These are phyloP conservation scores for Sakesphorus luctuosus DNA, from an alignment of 2,113 vertebrate species.

Conservation along the genomic window DNA sequence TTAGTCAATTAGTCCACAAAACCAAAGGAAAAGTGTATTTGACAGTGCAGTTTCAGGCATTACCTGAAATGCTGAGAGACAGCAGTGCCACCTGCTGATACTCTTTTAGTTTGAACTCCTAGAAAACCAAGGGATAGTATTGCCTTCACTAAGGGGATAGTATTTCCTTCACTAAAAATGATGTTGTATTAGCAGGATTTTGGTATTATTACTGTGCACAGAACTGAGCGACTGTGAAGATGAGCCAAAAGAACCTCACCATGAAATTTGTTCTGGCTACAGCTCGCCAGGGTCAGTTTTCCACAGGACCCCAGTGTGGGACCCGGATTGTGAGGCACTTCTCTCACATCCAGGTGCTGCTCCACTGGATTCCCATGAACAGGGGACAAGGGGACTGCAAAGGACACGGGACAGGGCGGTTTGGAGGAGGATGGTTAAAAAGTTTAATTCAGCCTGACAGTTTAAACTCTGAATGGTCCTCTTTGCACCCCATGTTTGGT, in stretches of 20 bases:
- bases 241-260: not conserved
- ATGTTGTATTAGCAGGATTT: not conserved
- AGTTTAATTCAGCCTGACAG: not conserved
- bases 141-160: accelerated
- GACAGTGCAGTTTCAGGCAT: accelerated
- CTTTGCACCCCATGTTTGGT: too few species aligned
- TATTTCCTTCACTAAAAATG: not conserved
- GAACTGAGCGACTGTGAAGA: not conserved
- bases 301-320: accelerated
- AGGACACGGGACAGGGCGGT: too few species aligned
- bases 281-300: not conserved
- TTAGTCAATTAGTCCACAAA: accelerated
- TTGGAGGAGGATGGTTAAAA: accelerated
- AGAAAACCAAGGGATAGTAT: accelerated
- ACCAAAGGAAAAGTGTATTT: accelerated
- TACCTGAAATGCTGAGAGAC: accelerated
- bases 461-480: too few species aligned
- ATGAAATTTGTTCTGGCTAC: not conserved
- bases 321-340: accelerated
- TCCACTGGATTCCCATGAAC: not conserved
- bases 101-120: accelerated
- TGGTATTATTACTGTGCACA: accelerated
- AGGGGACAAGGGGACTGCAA: not conserved
- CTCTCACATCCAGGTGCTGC: not conserved
- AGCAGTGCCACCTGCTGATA: not conserved